phyloP scores from a whole-genome alignment of 1,140 invertebrate species.

The Euschistus heros region DNA sequence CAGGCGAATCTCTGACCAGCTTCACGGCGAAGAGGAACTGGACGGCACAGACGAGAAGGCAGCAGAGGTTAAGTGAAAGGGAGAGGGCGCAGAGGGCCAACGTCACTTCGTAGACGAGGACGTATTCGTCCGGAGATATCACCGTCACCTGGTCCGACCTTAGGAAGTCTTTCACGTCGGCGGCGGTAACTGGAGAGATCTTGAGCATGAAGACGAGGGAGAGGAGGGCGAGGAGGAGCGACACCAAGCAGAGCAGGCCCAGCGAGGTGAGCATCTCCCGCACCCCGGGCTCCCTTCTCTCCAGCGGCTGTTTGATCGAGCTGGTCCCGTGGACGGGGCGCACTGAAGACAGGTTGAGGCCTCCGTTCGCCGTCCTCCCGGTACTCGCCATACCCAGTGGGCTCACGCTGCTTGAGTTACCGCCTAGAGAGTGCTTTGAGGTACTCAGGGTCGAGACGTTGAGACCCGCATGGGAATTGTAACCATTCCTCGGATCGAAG shows the following conservation, averaged over 20 bases:
- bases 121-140: slow-evolving; percentile 61
- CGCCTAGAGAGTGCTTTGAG: slow-evolving; percentile 62
- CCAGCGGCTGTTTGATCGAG: slow-evolving; percentile 24
- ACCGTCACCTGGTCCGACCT: slow-evolving; percentile 43
- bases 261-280: slow-evolving; percentile 75
- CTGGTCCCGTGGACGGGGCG: slow-evolving; percentile 27
- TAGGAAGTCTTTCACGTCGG: slow-evolving; percentile 42
- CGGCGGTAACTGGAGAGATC: slow-evolving; percentile 54
- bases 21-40: slow-evolving; percentile 89
- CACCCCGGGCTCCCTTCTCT: slow-evolving; percentile 40
- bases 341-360: slow-evolving; percentile 30
- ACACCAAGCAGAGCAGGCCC: slow-evolving; percentile 73
- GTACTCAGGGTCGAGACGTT: slow-evolving; percentile 56
- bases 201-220: slow-evolving; percentile 75
- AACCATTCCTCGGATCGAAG: background rate
- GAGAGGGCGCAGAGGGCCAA: slow-evolving; percentile 77
- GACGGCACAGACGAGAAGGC: slow-evolving; percentile 82
- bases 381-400: slow-evolving; percentile 33
- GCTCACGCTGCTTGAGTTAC: slow-evolving; percentile 43
- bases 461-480: slow-evolving; percentile 40
- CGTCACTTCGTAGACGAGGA: slow-evolving; percentile 81
- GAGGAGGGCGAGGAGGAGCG: slow-evolving; percentile 66
- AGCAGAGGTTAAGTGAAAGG: slow-evolving; percentile 77
- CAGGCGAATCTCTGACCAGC: slow-evolving; percentile 63
- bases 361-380: slow-evolving; percentile 32